Conservation (phyloP, 2,888 invertebrate species). For the Drosophila barbarae region DNA sequence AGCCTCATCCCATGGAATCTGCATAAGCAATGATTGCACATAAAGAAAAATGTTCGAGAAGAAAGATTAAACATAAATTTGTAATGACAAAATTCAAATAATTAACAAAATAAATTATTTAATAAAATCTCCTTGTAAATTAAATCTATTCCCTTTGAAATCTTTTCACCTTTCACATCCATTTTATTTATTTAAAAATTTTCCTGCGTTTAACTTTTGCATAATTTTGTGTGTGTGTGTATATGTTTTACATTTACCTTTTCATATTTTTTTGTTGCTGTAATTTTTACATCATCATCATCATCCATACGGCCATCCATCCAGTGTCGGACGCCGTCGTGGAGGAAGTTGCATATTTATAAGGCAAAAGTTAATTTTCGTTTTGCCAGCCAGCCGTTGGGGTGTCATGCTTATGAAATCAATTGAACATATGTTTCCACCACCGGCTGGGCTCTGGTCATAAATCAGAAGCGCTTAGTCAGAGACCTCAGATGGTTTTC, state of each 20-base stretch:
- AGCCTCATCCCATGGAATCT: slow-evolving; percentile 21
- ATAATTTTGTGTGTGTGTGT: slow-evolving; percentile 56
- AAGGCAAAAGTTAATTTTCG: slow-evolving; percentile 45
- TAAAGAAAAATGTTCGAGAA: background rate
- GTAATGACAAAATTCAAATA: background rate
- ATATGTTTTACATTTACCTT: slow-evolving; percentile 55
- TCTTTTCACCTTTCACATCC: background rate
- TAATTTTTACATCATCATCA: slow-evolving; percentile 59
- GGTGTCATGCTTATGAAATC: slow-evolving; percentile 70
- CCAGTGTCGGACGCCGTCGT: slow-evolving; percentile 43
- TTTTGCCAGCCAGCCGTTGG: slow-evolving; percentile 34
- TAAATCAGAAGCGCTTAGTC: slow-evolving; percentile 69
- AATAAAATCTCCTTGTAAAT: no score
- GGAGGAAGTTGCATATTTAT: slow-evolving; percentile 73
- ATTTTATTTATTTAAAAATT: background rate
- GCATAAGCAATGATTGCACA: slow-evolving; percentile 4
- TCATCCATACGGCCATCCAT: slow-evolving; percentile 26
- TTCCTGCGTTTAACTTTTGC: slow-evolving; percentile 48
- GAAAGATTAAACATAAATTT: background rate
- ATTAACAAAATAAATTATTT: no score
- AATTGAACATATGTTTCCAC: slow-evolving; percentile 65
- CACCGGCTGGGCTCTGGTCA: slow-evolving; percentile 41
- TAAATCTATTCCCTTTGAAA: background rate
- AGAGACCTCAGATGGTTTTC: slow-evolving; percentile 40
- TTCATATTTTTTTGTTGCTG: slow-evolving; percentile 35